These are phyloP conservation scores for Chymomyza fuscimana DNA, from an alignment of 2,888 invertebrate genomes.

Conservation along the genomic window DNA sequence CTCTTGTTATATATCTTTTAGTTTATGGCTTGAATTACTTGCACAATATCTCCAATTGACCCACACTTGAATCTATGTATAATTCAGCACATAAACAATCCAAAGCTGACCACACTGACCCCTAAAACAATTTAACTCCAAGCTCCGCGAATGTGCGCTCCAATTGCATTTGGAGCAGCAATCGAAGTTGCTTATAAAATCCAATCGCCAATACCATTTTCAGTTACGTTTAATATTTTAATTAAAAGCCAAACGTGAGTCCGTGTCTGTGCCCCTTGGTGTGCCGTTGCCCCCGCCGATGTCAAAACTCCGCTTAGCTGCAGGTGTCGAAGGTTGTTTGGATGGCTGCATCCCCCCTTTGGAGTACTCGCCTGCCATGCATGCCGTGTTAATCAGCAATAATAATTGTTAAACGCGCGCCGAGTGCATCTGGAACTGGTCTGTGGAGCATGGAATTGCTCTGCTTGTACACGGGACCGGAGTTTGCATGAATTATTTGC, in stretches of 20 bases:
- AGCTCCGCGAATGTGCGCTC: constrained; percentile 39
- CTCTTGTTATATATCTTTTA: background rate
- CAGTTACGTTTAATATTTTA: constrained; percentile 72
- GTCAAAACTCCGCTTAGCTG: constrained; percentile 42
- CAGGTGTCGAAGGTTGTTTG: constrained; percentile 70
- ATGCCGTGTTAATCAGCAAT: constrained; percentile 74
- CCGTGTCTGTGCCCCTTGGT: constrained; percentile 19
- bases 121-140: constrained; percentile 21
- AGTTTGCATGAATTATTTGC: constrained; percentile 63
- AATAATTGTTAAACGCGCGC: constrained; percentile 70
- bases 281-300: constrained; percentile 42
- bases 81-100: constrained; percentile 18
- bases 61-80: background rate
- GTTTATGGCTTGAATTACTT: background rate
- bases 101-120: constrained; percentile 30
- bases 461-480: constrained; percentile 32
- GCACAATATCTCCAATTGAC: background rate
- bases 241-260: constrained; percentile 67
- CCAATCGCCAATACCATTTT: constrained; percentile 43
- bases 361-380: constrained; percentile 22
- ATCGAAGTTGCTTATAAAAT: constrained; percentile 14
- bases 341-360: background rate
- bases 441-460: constrained; percentile 26
- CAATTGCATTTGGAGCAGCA: constrained; percentile 1
- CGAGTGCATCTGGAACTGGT: constrained; percentile 5